A percentile compares a stretch with the other conserved stretches of the same genome.
Conservation (phyloP, 2,888 invertebrate species). For the Sarcophaga carnaria region DNA sequence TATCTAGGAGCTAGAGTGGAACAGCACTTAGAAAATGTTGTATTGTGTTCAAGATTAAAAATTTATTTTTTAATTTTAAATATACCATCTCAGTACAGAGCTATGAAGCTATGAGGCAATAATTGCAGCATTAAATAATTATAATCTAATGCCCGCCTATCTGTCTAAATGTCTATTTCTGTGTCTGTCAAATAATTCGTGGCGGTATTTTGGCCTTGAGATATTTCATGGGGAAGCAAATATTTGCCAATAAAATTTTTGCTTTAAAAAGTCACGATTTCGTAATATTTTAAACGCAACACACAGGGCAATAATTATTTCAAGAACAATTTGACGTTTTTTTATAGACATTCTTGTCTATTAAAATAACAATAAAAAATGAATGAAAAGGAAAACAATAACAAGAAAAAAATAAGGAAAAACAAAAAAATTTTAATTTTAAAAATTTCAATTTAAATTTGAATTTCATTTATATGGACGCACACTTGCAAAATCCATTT, state of each 20-base stretch:
- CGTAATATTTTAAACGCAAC: not conserved
- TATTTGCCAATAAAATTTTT: slow-evolving; percentile 30
- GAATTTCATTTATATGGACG: slow-evolving; percentile 44
- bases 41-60: too few relatives aligned
- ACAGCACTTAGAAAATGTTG: too few relatives aligned
- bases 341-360: not conserved
- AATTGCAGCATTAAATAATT: not conserved
- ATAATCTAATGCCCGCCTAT: slow-evolving; percentile 27
- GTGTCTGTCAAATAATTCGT: not conserved
- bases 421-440: not conserved
- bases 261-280: slow-evolving; percentile 33
- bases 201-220: slow-evolving; percentile 34
- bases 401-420: too few relatives aligned
- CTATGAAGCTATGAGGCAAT: too few relatives aligned
- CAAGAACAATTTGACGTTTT: not conserved
- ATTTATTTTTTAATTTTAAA: too few relatives aligned
- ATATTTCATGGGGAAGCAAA: slow-evolving; percentile 3
- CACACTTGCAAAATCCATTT: not conserved
- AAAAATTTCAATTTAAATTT: slow-evolving; percentile 19
- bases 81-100: too few relatives aligned
- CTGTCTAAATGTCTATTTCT: not conserved
- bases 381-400: too few relatives aligned
- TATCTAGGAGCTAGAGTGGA: too few relatives aligned
- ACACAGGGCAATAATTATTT: not conserved
- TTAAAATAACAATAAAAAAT: not conserved